Percentiles rank a stretch among this genome's conserved stretches.
Conservation (phyloP, 2,888 invertebrate genomes). For the Cephus pulcher region DNA sequence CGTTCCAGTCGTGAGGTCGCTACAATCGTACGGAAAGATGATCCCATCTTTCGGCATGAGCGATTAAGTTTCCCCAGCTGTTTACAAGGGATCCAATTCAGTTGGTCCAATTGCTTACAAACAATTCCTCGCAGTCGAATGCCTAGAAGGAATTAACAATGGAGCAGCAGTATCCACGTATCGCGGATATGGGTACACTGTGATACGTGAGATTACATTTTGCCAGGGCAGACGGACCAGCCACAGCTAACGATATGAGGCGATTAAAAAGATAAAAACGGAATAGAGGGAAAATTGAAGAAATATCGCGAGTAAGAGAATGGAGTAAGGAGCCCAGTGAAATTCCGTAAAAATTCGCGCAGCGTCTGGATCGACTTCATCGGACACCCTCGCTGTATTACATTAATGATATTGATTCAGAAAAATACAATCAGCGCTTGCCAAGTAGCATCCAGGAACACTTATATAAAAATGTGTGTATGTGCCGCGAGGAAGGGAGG, state of each 20-base stretch:
- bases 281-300: background rate
- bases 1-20: background rate
- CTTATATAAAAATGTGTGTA: background rate
- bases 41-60: background rate
- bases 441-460: background rate
- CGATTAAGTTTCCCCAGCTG: background rate
- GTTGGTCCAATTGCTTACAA: background rate
- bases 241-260: no score
- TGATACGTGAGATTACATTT: background rate
- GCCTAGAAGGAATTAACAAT: background rate
- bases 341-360: background rate
- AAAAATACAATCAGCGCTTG: constrained; percentile 55
- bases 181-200: background rate
- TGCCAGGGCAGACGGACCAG: background rate
- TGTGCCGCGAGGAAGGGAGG: background rate
- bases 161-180: background rate
- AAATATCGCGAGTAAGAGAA: background rate
- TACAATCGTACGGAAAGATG: background rate
- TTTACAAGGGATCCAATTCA: background rate
- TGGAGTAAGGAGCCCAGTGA: background rate
- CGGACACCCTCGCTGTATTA: constrained; percentile 59
- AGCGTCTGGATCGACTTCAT: constrained; percentile 39
- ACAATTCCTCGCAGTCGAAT: no score
- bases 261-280: background rate
- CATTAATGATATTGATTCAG: constrained; percentile 63